Conservation (phyloP, 2,797 vertebrate genomes). For the Leptoclinus maculatus region DNA sequence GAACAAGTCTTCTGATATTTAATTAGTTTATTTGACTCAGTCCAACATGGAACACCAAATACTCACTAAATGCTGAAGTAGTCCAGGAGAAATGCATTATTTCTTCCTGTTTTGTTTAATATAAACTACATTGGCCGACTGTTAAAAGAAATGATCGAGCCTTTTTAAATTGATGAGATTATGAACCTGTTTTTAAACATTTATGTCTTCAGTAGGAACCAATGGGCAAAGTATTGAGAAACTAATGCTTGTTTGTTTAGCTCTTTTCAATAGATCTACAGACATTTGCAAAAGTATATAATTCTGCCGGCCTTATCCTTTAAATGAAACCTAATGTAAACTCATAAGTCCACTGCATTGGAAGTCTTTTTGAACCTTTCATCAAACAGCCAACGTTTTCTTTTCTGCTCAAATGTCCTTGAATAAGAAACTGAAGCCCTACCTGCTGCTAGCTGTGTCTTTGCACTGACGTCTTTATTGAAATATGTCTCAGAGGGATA, state of each 20-base stretch:
- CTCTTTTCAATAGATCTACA: not conserved
- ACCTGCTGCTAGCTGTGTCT: not conserved
- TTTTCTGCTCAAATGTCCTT: constrained; percentile 6
- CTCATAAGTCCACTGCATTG: not conserved
- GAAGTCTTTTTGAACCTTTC: too few species aligned
- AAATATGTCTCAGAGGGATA: not conserved
- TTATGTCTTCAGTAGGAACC: not conserved
- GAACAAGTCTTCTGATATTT: not conserved
- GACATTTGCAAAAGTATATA: not conserved
- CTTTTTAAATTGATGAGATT: too few species aligned
- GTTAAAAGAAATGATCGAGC: too few species aligned
- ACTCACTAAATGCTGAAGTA: not conserved
- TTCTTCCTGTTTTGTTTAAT: not conserved
- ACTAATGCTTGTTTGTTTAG: not conserved
- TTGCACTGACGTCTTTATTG: not conserved
- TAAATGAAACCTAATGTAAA: not conserved
- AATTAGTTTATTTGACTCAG: not conserved
- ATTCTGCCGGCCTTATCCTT: not conserved
- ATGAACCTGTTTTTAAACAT: not conserved
- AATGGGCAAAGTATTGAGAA: too few species aligned
- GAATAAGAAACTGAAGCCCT: not conserved
- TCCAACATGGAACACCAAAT: not conserved
- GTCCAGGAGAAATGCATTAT: not conserved
- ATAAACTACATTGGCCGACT: too few species aligned
- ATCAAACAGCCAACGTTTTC: not conserved